Evolutionary conservation across 2,888 invertebrate species (phyloP).

Genomic region (Zygaena filipendulae): DNA sequence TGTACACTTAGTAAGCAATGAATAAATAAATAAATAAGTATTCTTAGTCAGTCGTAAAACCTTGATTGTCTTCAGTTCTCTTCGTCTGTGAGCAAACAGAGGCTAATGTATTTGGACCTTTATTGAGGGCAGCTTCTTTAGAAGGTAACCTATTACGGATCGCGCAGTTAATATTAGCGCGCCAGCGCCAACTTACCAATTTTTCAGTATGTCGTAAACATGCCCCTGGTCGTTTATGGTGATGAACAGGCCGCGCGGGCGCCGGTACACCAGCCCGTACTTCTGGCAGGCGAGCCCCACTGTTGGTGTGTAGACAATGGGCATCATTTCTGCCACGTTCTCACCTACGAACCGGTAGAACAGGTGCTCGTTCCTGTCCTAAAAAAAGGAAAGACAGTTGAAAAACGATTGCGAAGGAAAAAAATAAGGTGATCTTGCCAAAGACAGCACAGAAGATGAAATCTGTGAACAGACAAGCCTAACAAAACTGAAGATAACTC

Average conservation of each 20-base stretch:
- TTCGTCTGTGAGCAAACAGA: too few species aligned
- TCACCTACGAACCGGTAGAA: slow-evolving; percentile 92
- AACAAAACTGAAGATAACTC: too few species aligned
- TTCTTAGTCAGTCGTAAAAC: too few species aligned
- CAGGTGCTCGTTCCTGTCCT: slow-evolving; percentile 96
- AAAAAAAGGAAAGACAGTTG: slow-evolving; percentile 21
- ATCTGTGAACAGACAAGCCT: neutral
- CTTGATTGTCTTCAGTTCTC: too few species aligned
- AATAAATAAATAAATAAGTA: too few species aligned
- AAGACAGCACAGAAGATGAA: neutral
- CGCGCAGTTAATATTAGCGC: too few species aligned
- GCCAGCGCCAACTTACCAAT: slow-evolving; percentile 85
- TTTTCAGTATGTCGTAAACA: slow-evolving; percentile 91
- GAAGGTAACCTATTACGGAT: too few species aligned
- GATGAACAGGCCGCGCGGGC: slow-evolving; percentile 95
- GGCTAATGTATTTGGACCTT: too few species aligned
- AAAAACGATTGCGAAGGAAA: neutral
- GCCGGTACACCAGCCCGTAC: slow-evolving; percentile 90
- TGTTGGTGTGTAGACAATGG: slow-evolving; percentile 98
- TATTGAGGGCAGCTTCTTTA: too few species aligned
- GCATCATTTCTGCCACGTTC: slow-evolving; percentile 93
- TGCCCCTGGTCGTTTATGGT: slow-evolving; percentile 97
- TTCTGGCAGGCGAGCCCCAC: slow-evolving; percentile 98
- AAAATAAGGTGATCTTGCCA: neutral
- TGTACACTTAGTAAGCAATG: too few species aligned